Base-by-base conservation (phyloP, 2,888 invertebrate species). In the Corbicula japonica region DNA sequence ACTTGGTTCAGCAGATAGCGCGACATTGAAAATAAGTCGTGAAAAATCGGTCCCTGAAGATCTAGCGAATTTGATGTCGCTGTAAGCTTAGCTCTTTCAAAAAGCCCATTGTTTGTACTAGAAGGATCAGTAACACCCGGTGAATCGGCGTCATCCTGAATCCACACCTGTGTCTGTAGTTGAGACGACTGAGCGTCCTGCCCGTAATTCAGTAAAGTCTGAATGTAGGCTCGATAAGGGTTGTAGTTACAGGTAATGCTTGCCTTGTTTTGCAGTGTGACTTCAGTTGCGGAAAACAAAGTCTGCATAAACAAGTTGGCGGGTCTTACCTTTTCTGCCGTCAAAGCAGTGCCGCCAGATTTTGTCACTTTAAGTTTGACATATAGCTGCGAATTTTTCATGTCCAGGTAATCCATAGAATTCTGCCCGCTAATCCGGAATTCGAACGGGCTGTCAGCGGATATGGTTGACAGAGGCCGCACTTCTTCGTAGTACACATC, bases 181-280 rank as follows among this genome's bases (percentile, higher is more conserved):
- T 76, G 80, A 28, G 69, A 58, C 15, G 56, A 35, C 38, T n/a
- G n/a, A n/a, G n/a, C n/a, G n/a, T n/a, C n/a, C n/a, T n/a, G n/a
- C n/a, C n/a, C n/a, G n/a, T n/a, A n/a, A 50, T 61, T 44, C 26
- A 60, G 48, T 41, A 79, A 28, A 21, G 73, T 70, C 21, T 74
- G 72, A 56, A 78, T 65, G 52, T 50, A 66, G 8, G 78, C 63
- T 32, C 68, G 61, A 34, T 78, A 82, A n/a, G 82, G 61, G 60
- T n/a, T n/a, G n/a, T n/a, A n/a, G n/a, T n/a, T n/a, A n/a, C n/a
- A 77, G 71, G 30, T 78, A 66, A 34, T 54, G 5, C 60, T 52
- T 23, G 69, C 50, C 44, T 65, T 78, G 23, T 66, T 73, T 58
- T 81, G 81, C 21, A 82, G 38, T 15, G 75, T 65, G 5, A 81